phyloP scores from a whole-genome alignment of 1,140 invertebrate species.

The Armadillidium nasatum region DNA sequence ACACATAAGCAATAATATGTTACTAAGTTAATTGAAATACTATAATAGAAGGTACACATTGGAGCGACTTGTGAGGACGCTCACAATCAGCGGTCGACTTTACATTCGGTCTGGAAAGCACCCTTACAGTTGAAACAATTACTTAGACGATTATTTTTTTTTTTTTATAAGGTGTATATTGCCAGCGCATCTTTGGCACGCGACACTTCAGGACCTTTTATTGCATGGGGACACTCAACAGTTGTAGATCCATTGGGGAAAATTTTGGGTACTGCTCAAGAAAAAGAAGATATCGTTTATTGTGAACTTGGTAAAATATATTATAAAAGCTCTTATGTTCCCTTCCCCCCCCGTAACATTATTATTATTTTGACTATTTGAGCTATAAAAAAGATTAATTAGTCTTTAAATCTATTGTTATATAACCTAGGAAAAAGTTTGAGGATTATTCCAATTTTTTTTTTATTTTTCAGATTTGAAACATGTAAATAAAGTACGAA shows the following conservation, averaged over 20 bases:
- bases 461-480: background rate
- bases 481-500: background rate
- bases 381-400: background rate
- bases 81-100: too few relatives aligned
- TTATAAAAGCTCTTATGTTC: background rate
- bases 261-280: constrained; percentile 57
- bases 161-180: constrained; percentile 50
- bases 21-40: too few relatives aligned
- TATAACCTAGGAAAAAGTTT: background rate
- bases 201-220: constrained; percentile 64
- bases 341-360: background rate
- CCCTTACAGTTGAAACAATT: background rate
- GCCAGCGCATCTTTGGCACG: constrained; percentile 65
- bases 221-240: constrained; percentile 82
- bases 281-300: constrained; percentile 63
- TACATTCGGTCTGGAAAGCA: too few relatives aligned
- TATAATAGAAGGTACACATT: too few relatives aligned
- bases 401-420: background rate
- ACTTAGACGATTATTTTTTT: background rate
- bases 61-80: too few relatives aligned
- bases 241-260: constrained; percentile 83
- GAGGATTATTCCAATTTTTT: background rate
- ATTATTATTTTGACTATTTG: background rate
- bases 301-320: constrained; percentile 63
- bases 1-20: too few relatives aligned